Conservation (phyloP, 2,113 vertebrate species). For the Ardeotis arabs region DNA sequence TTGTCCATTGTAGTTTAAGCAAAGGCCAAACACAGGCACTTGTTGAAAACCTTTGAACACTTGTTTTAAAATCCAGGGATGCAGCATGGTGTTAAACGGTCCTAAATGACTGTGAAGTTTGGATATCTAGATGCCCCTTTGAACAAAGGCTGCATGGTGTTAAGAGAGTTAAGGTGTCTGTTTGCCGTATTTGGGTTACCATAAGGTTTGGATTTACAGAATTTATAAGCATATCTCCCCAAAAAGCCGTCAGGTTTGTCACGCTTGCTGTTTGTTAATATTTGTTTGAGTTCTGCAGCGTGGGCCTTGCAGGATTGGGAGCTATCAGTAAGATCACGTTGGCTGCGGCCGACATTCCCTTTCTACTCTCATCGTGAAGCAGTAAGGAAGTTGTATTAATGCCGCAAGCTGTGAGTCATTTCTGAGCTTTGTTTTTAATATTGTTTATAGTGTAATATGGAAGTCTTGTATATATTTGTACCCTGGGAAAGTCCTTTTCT, state of each 20-base stretch:
- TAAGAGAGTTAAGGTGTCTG: not conserved
- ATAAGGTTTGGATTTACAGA: not conserved
- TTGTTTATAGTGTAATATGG: not conserved
- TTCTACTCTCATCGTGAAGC: not conserved
- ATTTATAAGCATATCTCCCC: too few species aligned
- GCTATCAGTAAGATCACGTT: accelerated
- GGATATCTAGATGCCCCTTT: not conserved
- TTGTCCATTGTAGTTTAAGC: not conserved
- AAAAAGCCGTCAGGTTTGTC: not conserved
- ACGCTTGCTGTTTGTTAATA: not conserved
- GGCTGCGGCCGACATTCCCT: not conserved
- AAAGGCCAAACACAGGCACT: not conserved
- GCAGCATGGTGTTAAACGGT: not conserved
- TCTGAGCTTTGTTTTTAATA: not conserved
- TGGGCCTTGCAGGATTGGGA: not conserved
- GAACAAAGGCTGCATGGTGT: not conserved
- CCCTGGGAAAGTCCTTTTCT: not conserved
- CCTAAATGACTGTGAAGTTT: not conserved
- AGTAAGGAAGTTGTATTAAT: not conserved
- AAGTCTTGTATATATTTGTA: not conserved
- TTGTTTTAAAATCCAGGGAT: not conserved
- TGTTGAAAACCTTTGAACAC: not conserved
- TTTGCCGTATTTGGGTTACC: not conserved
- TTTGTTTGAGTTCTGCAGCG: not conserved
- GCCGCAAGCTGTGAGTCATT: not conserved